Evolutionary conservation across 2,888 invertebrate species (phyloP).

Genomic region (Cantharis lateralis): DNA sequence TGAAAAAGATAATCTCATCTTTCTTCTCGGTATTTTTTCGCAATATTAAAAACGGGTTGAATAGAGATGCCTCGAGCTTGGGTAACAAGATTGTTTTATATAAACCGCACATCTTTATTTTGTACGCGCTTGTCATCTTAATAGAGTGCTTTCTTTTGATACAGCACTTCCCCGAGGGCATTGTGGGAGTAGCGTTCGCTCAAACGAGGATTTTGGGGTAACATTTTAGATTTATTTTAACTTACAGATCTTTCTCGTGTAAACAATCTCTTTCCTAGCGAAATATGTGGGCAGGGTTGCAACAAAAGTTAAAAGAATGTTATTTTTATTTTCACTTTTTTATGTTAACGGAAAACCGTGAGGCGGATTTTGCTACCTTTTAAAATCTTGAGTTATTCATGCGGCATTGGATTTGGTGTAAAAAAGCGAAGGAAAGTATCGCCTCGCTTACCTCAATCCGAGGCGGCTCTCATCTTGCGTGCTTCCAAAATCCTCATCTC

Average conservation of each 20-base stretch:
- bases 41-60: conserved; percentile 5
- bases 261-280: background rate
- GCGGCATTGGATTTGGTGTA: conserved; percentile 45
- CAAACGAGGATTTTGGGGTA: background rate
- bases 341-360: conserved; percentile 47
- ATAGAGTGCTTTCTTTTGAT: conserved; percentile 34
- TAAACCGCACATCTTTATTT: conserved; percentile 40
- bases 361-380: conserved; percentile 43
- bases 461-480: conserved; percentile 31
- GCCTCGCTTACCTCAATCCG: conserved; percentile 31
- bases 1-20: background rate
- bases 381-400: conserved; percentile 52
- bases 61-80: conserved; percentile 7
- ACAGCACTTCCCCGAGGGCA: conserved; percentile 30
- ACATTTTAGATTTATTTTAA: background rate
- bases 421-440: conserved; percentile 42
- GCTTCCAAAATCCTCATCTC: conserved; percentile 30
- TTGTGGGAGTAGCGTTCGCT: conserved; percentile 10
- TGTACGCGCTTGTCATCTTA: conserved; percentile 40
- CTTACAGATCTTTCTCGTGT: background rate
- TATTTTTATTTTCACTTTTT: conserved; percentile 13
- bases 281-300: background rate
- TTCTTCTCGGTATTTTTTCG: background rate
- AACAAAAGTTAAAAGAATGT: background rate
- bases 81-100: conserved; percentile 11